phyloP scores from a whole-genome alignment of 1,140 invertebrate species.

The Oedothorax gibbosus region DNA sequence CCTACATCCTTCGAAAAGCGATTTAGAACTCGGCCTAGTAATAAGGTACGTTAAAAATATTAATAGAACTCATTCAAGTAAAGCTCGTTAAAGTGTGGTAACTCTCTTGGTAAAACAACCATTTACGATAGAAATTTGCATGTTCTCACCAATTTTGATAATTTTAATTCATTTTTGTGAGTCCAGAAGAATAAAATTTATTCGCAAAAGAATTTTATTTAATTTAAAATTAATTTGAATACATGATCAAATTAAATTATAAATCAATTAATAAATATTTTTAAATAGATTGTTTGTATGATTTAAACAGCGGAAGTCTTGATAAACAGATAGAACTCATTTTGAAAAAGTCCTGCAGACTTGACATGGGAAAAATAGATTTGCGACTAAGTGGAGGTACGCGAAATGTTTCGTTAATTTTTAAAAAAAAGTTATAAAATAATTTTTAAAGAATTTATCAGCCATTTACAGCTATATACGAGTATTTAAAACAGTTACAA shows the following conservation, averaged over 20 bases:
- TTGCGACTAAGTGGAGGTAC: too few relatives aligned
- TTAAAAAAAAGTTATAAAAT: too few relatives aligned
- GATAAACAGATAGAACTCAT: not conserved
- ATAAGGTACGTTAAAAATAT: slow-evolving; percentile 2
- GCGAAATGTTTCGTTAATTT: too few relatives aligned
- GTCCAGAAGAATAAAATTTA: not conserved
- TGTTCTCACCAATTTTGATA: not conserved
- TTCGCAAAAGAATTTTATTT: not conserved
- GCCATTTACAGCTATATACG: too few relatives aligned
- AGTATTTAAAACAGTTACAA: too few relatives aligned
- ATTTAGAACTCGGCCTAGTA: slow-evolving; percentile 63
- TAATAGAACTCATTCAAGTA: too few relatives aligned
- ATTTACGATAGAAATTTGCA: not conserved
- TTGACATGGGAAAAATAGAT: not conserved
- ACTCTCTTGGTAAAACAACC: too few relatives aligned
- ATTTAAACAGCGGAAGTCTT: not conserved
- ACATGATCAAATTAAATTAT: not conserved
- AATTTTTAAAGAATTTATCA: too few relatives aligned
- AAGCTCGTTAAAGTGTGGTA: too few relatives aligned
- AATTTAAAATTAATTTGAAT: not conserved
- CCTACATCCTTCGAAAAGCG: slow-evolving; percentile 64
- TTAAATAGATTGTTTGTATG: not conserved
- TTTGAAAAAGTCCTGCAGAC: not conserved
- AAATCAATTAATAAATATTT: not conserved
- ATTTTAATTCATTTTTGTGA: not conserved